phyloP scores from a whole-genome alignment of 2,888 invertebrate species.

The Myopa testacea region DNA sequence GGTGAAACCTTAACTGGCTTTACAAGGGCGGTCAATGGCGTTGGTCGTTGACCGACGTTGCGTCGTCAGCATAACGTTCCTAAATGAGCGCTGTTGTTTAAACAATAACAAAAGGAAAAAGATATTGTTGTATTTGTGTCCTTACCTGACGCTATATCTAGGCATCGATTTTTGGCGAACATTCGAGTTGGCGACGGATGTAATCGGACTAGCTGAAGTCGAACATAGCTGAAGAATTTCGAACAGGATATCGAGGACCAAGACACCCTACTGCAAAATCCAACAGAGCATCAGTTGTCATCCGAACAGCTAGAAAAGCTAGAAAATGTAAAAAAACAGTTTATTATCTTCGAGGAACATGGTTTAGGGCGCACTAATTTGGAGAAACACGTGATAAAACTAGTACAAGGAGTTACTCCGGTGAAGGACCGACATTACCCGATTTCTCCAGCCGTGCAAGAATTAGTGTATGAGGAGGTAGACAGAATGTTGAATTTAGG shows the following conservation, averaged over 20 bases:
- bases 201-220: background rate
- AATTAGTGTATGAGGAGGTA: conserved; percentile 50
- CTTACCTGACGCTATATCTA: conserved; percentile 34
- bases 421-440: conserved; percentile 47
- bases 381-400: conserved; percentile 41
- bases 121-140: conserved; percentile 16
- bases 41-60: no score
- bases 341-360: conserved; percentile 1
- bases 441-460: conserved; percentile 45
- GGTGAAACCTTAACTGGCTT: no score
- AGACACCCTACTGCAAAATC: background rate
- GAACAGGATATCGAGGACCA: background rate
- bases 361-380: conserved; percentile 42
- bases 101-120: background rate
- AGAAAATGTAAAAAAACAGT: background rate
- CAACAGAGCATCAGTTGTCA: background rate
- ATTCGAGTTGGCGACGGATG: conserved; percentile 32
- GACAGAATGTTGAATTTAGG: conserved; percentile 55
- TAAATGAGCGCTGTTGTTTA: no score
- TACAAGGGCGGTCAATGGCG: no score
- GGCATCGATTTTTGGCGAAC: conserved; percentile 42
- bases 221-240: no score
- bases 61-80: no score
- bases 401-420: conserved; percentile 39
- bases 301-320: conserved; percentile 3